Base-by-base conservation (phyloP, 1,140 invertebrate species). In the Leguminivora glycinivorella region DNA sequence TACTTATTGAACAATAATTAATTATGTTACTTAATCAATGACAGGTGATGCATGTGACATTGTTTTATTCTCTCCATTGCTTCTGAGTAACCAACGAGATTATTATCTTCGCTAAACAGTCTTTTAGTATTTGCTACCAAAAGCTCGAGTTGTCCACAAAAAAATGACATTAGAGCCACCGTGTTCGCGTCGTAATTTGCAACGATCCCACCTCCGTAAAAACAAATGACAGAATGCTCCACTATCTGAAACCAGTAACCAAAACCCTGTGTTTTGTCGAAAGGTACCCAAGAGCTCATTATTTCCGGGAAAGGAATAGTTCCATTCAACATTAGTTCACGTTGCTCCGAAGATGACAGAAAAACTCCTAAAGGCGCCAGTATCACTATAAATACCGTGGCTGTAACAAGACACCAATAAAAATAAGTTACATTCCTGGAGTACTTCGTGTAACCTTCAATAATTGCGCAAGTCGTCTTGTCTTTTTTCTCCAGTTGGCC, bases 101-200 rank as follows among this genome's bases (percentile, higher is more conserved):
- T 69, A 24, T 70, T 38, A 14, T 71, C 73, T 38, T 80, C 70
- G 17, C 69, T 76, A 68, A 90, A 90, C 29, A 89, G 68, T 47
- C 71, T 75, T 9, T 74, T 67, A 74, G 85, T 89, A 17, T 88
- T 87, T 2, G 26, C 29, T 22, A 76, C 82, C 34, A 90, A 67
- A 52, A 89, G 56, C 9, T 81, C 81, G 1, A 90, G 60, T 66
- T 90, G 88, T 4, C 87, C 88, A 66, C 79, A 71, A 67, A 90
- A 89, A 81, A 90, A 90, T 0, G 78, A 67, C 82, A 90, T 88
- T 68, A 88, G 60, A 0, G 82, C 84, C 12, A 89, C 76, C 6
- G 85, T 80, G 34, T 84, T 87, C 34, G 84, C 77, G 68, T 90
- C 88, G 31, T 85, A 89, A 71, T 71, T 82, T 1, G 87, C 87